These are phyloP conservation scores for Dunckerocampus dactyliophorus DNA, from an alignment of 2,113 vertebrate genomes.

Conservation along the genomic window DNA sequence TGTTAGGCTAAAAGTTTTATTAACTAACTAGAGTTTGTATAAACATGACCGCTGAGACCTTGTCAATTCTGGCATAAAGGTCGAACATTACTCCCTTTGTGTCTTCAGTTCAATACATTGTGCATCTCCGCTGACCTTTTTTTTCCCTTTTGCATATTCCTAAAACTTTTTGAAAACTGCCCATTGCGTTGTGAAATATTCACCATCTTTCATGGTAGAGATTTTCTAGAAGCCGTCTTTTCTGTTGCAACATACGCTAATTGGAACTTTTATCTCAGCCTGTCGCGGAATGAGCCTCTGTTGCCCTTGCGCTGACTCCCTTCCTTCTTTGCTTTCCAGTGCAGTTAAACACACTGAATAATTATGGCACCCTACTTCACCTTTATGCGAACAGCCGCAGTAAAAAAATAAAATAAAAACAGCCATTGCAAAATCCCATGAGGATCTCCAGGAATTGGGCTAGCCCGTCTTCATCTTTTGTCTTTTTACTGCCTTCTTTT, in stretches of 20 bases:
- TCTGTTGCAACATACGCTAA: constrained; percentile 32
- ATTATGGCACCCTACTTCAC: constrained; percentile 36
- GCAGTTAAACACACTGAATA: constrained; percentile 34
- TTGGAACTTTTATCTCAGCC: constrained; percentile 38
- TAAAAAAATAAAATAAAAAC: constrained; percentile 29
- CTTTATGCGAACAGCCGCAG: constrained; percentile 18
- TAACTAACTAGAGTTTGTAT: too few species aligned
- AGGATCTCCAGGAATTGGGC: constrained; percentile 36
- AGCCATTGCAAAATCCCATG: constrained; percentile 31
- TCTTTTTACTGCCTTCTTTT: constrained; percentile 13
- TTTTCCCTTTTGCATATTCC: neutral
- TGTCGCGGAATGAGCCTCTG: constrained; percentile 26
- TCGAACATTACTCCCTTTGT: neutral
- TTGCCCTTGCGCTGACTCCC: constrained; percentile 35
- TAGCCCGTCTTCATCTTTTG: constrained; percentile 24
- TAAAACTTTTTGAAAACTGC: constrained; percentile 1
- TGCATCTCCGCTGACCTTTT: neutral
- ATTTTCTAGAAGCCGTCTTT: neutral
- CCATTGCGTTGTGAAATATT: constrained; percentile 5
- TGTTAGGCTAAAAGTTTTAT: too few species aligned
- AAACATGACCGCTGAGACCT: too few species aligned
- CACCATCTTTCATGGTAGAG: constrained; percentile 8
- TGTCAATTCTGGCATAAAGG: neutral
- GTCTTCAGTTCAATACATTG: constrained; percentile 5
- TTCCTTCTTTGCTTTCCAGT: constrained; percentile 37